Base-by-base conservation (phyloP, 2,113 vertebrate species). In the Notothenia coriiceps region DNA sequence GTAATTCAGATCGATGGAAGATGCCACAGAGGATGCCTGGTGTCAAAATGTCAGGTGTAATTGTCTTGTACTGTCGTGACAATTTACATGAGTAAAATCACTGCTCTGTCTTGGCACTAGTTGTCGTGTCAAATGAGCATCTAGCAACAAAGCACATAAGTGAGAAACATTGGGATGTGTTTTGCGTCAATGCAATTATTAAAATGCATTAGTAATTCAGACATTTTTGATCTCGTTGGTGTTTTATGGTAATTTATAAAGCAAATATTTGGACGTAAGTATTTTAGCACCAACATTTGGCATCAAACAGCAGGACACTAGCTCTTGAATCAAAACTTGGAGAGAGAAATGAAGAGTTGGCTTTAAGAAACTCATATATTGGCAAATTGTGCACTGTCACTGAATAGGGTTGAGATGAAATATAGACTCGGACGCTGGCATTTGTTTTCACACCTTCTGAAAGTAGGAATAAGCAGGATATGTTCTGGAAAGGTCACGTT, bases 1-100 rank as follows among this genome's bases (percentile, higher is more conserved):
- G 65, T 62, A 63, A 60, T 77, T 83, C 40, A 61, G 63, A 71
- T 66, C 25, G 46, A 51, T 82, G 33, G 4, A 43, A 25, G 55
- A 43, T 35, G 29, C 22, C 15, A n/a, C 46, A 54, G 46, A 54
- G 47, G 61, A 5, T 7, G 35, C 1, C 35, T 40, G 35, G 35
- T 40, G 35, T 40, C 35, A 8, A 40, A 40, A 72, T 66, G 63
- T 69, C 43, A 80, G n/a, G 40, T 10, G 20, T 80, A 70, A 79
- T 68, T 66, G 35, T 84, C 25, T 70, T 43, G 57, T 43, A 35
- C 61, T 12, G 43, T 46, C 40, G 20, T 54, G 60, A 22, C 57
- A 40, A 17, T 60, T 29, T 29, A 50, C 40, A 56, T 54, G 35
- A 67, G 40, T 13, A 17, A 18, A 79, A 62, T 65, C 33, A 61